Conservation (phyloP, 2,888 invertebrate genomes). For the Drosophila pseudotakahashii region DNA sequence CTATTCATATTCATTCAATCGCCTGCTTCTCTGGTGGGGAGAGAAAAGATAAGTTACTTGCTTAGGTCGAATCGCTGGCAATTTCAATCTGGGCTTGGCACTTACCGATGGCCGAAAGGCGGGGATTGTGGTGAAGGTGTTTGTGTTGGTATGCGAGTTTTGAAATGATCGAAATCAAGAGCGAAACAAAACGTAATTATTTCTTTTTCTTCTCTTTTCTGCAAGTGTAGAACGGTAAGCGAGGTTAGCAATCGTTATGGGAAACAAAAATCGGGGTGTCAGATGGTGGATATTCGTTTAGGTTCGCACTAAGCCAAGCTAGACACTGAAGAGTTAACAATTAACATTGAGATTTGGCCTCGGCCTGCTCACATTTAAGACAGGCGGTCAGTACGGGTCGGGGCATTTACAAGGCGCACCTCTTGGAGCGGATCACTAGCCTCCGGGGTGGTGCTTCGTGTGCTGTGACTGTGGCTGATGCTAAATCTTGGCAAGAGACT, state of each 20-base stretch:
- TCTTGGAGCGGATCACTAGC: slow-evolving; percentile 36
- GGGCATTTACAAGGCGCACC: slow-evolving; percentile 45
- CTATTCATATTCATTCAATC: slow-evolving; percentile 37
- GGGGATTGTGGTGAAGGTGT: slow-evolving; percentile 29
- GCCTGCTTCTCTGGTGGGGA: slow-evolving; percentile 48
- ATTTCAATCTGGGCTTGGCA: slow-evolving; percentile 17
- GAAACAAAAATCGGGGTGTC: slow-evolving; percentile 10
- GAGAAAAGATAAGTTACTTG: slow-evolving; percentile 26
- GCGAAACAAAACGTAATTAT: slow-evolving; percentile 67
- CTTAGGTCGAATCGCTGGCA: slow-evolving; percentile 5
- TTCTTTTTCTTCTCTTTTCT: slow-evolving; percentile 79
- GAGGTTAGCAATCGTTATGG: slow-evolving; percentile 17
- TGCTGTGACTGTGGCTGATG: slow-evolving; percentile 29
- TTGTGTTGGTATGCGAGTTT: slow-evolving; percentile 46
- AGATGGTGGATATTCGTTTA: slow-evolving; percentile 11
- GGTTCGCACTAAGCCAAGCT: slow-evolving; percentile 58
- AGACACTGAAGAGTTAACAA: slow-evolving; percentile 51
- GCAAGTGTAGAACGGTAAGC: slow-evolving; percentile 57
- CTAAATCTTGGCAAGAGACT: slow-evolving; percentile 38
- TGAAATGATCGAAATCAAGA: slow-evolving; percentile 67
- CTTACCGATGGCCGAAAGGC: slow-evolving; percentile 63
- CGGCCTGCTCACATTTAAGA: slow-evolving; percentile 68
- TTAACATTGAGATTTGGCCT: slow-evolving; percentile 54
- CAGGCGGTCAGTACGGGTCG: slow-evolving; percentile 23
- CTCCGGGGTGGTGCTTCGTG: slow-evolving; percentile 49